These are phyloP conservation scores for Baccha elongata DNA, from an alignment of 2,888 invertebrate genomes.

Conservation along the genomic window DNA sequence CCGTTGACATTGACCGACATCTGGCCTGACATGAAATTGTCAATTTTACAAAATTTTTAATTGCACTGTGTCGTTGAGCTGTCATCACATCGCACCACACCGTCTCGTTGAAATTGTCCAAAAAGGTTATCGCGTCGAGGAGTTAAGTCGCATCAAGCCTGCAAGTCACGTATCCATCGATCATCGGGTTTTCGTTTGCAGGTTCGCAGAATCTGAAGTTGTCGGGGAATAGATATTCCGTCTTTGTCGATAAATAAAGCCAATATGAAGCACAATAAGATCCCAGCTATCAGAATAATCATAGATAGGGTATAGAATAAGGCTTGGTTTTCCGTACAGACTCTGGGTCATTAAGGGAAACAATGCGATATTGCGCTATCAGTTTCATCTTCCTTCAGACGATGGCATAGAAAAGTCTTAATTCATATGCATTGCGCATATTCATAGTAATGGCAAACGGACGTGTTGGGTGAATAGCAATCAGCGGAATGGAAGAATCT, in stretches of 20 bases:
- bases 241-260: background rate
- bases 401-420: slow-evolving; percentile 1
- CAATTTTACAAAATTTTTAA: slow-evolving; percentile 71
- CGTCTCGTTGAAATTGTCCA: slow-evolving; percentile 42
- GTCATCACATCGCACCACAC: slow-evolving; percentile 7
- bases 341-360: slow-evolving; percentile 25
- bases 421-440: slow-evolving; percentile 50
- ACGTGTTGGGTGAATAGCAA: slow-evolving; percentile 68
- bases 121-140: slow-evolving; percentile 36
- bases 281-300: slow-evolving; percentile 4
- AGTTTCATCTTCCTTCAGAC: background rate
- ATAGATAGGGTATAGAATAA: slow-evolving; percentile 13
- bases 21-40: slow-evolving; percentile 68
- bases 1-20: slow-evolving; percentile 71
- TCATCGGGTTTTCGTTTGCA: slow-evolving; percentile 42
- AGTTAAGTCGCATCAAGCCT: slow-evolving; percentile 48
- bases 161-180: slow-evolving; percentile 64
- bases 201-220: slow-evolving; percentile 56
- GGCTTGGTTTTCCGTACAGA: slow-evolving; percentile 7
- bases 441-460: slow-evolving; percentile 58
- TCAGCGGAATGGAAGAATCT: slow-evolving; percentile 26
- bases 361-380: too few relatives aligned
- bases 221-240: background rate
- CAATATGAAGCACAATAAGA: background rate
- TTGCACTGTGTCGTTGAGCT: slow-evolving; percentile 49